Conservation (phyloP, 2,797 vertebrate genomes). For the Paramormyrops hopkinsi region DNA sequence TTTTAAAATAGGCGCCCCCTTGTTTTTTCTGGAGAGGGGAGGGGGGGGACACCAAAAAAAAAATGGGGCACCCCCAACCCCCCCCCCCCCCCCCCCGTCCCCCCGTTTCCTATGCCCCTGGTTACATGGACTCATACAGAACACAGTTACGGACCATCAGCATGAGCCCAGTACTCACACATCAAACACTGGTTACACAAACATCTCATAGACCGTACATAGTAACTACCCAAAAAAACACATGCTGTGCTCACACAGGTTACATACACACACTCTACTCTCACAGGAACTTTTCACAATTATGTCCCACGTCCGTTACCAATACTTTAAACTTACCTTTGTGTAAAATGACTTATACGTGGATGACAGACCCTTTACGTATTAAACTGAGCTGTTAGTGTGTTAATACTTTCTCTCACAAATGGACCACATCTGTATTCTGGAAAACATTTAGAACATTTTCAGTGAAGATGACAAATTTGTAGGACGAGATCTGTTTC, state of each 20-base stretch:
- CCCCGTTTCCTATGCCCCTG: neutral
- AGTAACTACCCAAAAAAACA: neutral
- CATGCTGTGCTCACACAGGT: neutral
- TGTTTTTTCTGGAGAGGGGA: neutral
- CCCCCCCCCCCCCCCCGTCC: neutral
- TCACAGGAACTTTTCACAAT: neutral
- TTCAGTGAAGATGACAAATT: neutral
- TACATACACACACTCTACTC: neutral
- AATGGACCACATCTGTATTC: neutral
- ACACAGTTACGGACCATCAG: neutral
- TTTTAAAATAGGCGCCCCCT: too few relatives aligned
- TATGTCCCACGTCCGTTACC: neutral
- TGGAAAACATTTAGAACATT: neutral
- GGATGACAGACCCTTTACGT: neutral
- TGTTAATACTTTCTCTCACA: neutral
- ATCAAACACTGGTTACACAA: neutral
- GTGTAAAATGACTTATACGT: neutral
- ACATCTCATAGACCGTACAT: neutral
- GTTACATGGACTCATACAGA: constrained; percentile 10
- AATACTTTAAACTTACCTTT: neutral
- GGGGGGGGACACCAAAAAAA: neutral
- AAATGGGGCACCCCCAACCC: neutral
- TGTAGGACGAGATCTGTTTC: neutral
- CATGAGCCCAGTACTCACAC: neutral
- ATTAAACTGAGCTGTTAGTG: neutral